Evolutionary conservation across 2,113 vertebrate species (phyloP).

Genomic region (Cinclus mexicanus): DNA sequence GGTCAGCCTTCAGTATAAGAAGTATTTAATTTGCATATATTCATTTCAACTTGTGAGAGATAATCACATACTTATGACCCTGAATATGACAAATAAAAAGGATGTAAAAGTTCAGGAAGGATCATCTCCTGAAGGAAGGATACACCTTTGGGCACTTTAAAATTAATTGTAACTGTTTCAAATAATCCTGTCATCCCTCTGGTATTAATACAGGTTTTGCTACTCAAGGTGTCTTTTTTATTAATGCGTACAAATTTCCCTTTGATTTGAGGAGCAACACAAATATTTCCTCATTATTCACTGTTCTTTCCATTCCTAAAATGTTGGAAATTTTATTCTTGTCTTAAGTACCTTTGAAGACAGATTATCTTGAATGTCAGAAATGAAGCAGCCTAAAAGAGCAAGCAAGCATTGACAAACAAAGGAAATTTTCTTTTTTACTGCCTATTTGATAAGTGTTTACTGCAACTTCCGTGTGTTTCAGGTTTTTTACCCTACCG

Average conservation of each 20-base stretch:
- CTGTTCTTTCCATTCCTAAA: constrained; percentile 22
- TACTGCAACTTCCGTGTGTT: background rate
- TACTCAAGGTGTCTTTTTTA: constrained; percentile 39
- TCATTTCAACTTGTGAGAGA: background rate
- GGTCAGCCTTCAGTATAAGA: background rate
- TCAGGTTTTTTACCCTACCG: background rate
- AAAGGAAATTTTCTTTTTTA: constrained; percentile 32
- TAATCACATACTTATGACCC: background rate
- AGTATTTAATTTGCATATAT: background rate
- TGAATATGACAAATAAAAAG: background rate
- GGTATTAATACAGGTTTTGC: constrained; percentile 41
- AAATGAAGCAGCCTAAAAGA: constrained; percentile 17
- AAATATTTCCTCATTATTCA: constrained; percentile 66
- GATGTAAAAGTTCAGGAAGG: background rate
- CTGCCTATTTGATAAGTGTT: constrained; percentile 22
- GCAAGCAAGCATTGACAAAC: constrained; percentile 2
- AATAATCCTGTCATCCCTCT: constrained; percentile 48
- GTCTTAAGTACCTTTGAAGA: constrained; percentile 52
- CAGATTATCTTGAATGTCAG: background rate
- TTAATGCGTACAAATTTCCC: constrained; percentile 58
- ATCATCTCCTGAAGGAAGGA: background rate
- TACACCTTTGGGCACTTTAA: background rate
- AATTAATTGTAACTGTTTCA: constrained; percentile 16
- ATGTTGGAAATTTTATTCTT: background rate
- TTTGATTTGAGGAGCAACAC: constrained; percentile 63